Conservation (phyloP, 2,113 vertebrate genomes). For the Laterallus jamaicensis region DNA sequence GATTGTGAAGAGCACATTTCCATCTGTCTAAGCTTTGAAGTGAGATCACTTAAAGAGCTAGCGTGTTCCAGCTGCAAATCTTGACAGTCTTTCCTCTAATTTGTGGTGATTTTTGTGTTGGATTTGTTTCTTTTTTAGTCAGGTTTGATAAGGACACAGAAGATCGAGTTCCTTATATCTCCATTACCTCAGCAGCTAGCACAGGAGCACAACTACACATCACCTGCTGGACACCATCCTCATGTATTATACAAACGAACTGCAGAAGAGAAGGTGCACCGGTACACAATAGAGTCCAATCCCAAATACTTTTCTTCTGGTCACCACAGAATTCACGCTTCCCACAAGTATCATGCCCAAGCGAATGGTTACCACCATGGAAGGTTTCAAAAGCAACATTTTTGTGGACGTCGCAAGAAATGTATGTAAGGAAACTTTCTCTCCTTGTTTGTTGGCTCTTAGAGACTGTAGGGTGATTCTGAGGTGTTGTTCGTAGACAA, state of each 20-base stretch:
- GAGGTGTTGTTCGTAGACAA: not conserved
- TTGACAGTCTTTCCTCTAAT: not conserved
- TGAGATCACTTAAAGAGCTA: not conserved
- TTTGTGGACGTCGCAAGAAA: conserved; percentile 98
- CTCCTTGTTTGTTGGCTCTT: conserved; percentile 58
- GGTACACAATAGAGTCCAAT: conserved; percentile 18
- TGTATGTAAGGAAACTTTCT: conserved; percentile 97
- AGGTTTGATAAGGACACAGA: conserved; percentile 88
- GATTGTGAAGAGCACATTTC: not conserved
- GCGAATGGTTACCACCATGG: conserved; percentile 68
- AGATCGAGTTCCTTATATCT: conserved; percentile 91
- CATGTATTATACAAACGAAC: conserved; percentile 93
- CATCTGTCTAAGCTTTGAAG: not conserved
- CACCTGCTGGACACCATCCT: conserved; percentile 86
- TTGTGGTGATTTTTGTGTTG: not conserved
- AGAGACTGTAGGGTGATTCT: not conserved
- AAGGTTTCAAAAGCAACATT: conserved; percentile 87
- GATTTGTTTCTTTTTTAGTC: conserved; percentile 76
- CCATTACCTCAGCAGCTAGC: conserved; percentile 90
- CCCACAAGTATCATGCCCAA: conserved; percentile 47
- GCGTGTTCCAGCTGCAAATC: not conserved
- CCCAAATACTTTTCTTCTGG: conserved; percentile 2
- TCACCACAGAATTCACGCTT: conserved; percentile 26
- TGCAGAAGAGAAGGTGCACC: conserved; percentile 81
- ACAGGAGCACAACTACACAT: conserved; percentile 84